Conservation (phyloP, 2,113 vertebrate genomes). For the Ochotona princeps region DNA sequence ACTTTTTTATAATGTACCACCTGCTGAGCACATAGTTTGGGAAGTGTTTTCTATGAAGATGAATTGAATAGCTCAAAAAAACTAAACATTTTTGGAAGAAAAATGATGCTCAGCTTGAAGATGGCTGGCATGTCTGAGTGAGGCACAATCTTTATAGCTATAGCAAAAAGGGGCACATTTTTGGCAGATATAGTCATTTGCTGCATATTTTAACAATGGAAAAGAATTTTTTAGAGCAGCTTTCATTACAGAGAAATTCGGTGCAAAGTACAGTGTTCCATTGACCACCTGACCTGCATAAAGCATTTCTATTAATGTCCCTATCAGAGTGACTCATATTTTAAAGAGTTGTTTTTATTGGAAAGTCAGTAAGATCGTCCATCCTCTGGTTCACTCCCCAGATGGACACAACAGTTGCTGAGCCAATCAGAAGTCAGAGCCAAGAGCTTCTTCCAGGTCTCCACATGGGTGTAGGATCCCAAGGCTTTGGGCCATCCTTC, state of each 20-base stretch:
- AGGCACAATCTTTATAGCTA: not conserved
- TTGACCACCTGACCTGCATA: rapidly evolving
- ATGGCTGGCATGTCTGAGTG: rapidly evolving
- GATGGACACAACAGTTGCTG: too few species aligned
- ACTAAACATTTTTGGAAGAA: not conserved
- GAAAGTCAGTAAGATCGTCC: too few species aligned
- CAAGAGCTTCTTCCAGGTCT: too few species aligned
- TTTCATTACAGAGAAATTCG: not conserved
- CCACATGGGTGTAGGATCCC: too few species aligned
- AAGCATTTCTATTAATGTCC: not conserved
- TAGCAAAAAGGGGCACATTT: not conserved
- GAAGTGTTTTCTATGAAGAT: not conserved
- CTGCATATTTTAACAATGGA: not conserved
- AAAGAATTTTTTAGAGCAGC: not conserved
- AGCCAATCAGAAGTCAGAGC: too few species aligned
- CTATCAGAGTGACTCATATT: not conserved
- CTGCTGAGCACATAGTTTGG: not conserved
- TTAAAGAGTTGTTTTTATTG: not conserved
- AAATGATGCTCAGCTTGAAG: not conserved
- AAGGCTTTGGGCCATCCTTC: too few species aligned
- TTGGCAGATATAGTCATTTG: not conserved
- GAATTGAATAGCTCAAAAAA: not conserved
- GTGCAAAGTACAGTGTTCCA: not conserved
- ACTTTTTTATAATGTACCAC: not conserved
- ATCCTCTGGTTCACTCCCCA: too few species aligned